Evolutionary conservation across 2,888 invertebrate species (phyloP).

Genomic region (Anodontia alba): DNA sequence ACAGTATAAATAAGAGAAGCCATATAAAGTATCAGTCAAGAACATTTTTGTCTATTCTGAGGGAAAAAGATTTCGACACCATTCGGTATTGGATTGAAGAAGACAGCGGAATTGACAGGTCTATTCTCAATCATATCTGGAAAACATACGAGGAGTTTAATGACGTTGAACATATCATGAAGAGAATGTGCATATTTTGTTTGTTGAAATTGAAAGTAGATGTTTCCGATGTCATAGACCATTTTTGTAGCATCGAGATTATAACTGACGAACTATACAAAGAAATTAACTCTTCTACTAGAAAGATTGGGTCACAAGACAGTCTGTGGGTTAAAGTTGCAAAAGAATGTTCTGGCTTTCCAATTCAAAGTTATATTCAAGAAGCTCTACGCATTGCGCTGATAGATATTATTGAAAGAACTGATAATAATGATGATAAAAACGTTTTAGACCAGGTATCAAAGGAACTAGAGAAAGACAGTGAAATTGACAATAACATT

Average conservation of each 20-base stretch:
- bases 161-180: conserved; percentile 26
- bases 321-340: conserved; percentile 33
- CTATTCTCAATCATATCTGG: conserved; percentile 21
- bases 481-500: neutral
- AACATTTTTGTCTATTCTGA: conserved; percentile 31
- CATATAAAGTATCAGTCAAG: conserved; percentile 22
- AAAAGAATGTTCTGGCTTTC: conserved; percentile 14
- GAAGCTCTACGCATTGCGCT: conserved; percentile 38
- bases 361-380: neutral
- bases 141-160: conserved; percentile 47
- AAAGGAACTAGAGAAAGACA: neutral
- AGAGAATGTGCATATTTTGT: conserved; percentile 42
- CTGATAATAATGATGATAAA: neutral
- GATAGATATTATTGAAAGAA: neutral
- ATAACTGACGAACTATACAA: conserved; percentile 17
- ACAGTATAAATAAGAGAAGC: neutral
- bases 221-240: conserved; percentile 27
- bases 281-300: conserved; percentile 10
- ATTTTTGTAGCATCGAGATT: conserved; percentile 44
- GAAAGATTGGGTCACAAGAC: conserved; percentile 33
- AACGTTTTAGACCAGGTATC: conserved; percentile 1
- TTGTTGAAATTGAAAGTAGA: conserved; percentile 13
- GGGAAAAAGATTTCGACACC: conserved; percentile 27
- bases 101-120: conserved; percentile 11
- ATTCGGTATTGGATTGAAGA: conserved; percentile 40